Percentiles rank a stretch among this genome's conserved stretches.
Evolutionary conservation across 37 sponge, comb jelly and placozoan genomes (phyloP).

Genomic region (Hexactinellida sp.): DNA sequence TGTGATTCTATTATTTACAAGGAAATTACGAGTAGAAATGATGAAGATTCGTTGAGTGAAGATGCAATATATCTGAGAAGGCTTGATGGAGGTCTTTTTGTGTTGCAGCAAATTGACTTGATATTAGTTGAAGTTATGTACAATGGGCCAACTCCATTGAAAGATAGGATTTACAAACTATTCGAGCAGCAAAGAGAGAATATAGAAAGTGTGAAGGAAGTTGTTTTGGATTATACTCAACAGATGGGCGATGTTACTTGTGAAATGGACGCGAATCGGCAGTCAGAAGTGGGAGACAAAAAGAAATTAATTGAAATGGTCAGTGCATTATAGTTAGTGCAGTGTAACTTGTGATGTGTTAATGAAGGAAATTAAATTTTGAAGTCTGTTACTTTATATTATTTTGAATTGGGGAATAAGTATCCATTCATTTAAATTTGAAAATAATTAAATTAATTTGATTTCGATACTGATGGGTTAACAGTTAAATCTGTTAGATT

Average conservation of each 20-base stretch:
- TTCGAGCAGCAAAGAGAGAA: neutral
- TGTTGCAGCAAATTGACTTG: slow-evolving; percentile 74
- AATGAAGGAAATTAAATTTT: too few relatives aligned
- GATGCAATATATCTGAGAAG: slow-evolving; percentile 52
- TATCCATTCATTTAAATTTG: too few relatives aligned
- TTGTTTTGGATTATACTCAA: neutral
- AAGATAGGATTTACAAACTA: neutral
- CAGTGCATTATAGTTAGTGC: neutral
- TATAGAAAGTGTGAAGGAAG: neutral
- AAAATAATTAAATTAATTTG: too few relatives aligned
- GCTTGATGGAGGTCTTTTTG: slow-evolving; percentile 85
- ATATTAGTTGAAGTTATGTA: slow-evolving; percentile 44
- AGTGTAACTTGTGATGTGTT: too few relatives aligned
- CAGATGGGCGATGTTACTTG: neutral
- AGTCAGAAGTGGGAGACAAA: neutral
- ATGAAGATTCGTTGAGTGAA: slow-evolving; percentile 44
- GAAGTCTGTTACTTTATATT: too few relatives aligned
- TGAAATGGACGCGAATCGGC: neutral
- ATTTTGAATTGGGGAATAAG: too few relatives aligned
- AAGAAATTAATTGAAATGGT: neutral
- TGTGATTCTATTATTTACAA: slow-evolving; percentile 18
- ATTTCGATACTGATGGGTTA: too few relatives aligned
- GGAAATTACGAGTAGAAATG: neutral
- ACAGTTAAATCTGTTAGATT: too few relatives aligned
- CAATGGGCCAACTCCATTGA: neutral